Conservation (phyloP, 1,140 invertebrate genomes). For the Nasonia longicornis region DNA sequence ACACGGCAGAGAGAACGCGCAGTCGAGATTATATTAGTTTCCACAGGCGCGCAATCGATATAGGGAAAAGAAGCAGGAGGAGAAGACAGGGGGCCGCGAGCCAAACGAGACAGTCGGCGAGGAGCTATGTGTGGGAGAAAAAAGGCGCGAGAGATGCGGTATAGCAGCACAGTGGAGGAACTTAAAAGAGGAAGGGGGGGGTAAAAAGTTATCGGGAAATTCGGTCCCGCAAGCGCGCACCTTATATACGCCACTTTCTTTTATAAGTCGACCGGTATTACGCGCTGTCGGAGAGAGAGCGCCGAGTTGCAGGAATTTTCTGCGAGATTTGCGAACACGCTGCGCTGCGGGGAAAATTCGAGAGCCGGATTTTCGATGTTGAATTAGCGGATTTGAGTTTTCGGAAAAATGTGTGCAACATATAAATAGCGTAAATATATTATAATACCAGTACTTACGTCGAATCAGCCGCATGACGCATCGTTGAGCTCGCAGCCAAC, state of each 20-base stretch:
- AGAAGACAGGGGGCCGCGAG: neutral
- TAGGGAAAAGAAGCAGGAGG: neutral
- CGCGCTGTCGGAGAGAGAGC: too few relatives aligned
- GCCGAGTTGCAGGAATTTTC: neutral
- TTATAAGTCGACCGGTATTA: neutral
- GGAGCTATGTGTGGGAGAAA: neutral
- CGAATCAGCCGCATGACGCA: constrained; percentile 14
- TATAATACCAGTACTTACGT: neutral
- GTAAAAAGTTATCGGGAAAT: constrained; percentile 40
- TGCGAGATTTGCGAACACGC: too few relatives aligned
- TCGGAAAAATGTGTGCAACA: neutral
- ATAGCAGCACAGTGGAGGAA: neutral
- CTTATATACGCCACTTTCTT: constrained; percentile 23
- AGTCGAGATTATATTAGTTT: constrained; percentile 33
- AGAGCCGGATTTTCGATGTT: neutral
- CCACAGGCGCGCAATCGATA: constrained; percentile 19
- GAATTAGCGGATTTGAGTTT: neutral
- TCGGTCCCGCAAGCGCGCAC: constrained; percentile 1
- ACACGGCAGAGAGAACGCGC: neutral
- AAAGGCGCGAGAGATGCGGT: neutral
- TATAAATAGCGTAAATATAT: too few relatives aligned
- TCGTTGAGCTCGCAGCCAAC: neutral
- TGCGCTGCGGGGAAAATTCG: too few relatives aligned
- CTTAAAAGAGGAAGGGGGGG: neutral
- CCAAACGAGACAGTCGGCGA: constrained; percentile 3